Percentiles rank a stretch among this genome's conserved stretches.
Evolutionary conservation across 1,140 invertebrate genomes (phyloP).

Genomic region (Vollenhovia emeryi): DNA sequence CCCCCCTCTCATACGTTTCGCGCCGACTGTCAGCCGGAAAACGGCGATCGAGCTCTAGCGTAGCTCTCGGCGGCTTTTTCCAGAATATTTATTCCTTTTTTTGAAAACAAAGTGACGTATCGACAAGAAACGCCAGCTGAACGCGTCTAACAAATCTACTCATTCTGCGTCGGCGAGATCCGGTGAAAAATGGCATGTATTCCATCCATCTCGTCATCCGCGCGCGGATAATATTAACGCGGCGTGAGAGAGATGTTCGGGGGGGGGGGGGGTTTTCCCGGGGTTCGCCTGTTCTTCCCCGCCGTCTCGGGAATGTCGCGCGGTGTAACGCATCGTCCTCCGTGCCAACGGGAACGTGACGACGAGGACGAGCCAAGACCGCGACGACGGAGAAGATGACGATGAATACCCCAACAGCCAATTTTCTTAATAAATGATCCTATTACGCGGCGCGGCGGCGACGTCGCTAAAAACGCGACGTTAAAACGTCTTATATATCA

Average conservation of each 20-base stretch:
- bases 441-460: conserved; percentile 78
- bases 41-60: background rate
- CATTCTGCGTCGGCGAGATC: conserved; percentile 23
- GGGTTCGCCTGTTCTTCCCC: conserved; percentile 10
- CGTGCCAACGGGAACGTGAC: conserved; percentile 35
- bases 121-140: conserved; percentile 48
- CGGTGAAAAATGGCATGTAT: conserved; percentile 64
- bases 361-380: conserved; percentile 23
- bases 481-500: conserved; percentile 85
- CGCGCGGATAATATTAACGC: conserved; percentile 45
- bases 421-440: conserved; percentile 85
- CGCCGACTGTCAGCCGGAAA: background rate
- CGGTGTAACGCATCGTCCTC: conserved; percentile 58
- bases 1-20: background rate
- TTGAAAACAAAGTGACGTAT: conserved; percentile 58
- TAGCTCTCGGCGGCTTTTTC: conserved; percentile 10
- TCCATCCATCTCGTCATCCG: conserved; percentile 57
- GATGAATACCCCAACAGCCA: conserved; percentile 78
- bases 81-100: conserved; percentile 25
- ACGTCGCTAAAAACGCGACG: conserved; percentile 78
- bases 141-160: conserved; percentile 35
- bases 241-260: background rate
- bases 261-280: background rate
- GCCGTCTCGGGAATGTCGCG: conserved; percentile 5
- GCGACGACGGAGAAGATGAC: conserved; percentile 70